Percentiles rank a stretch among this genome's conserved stretches.
Evolutionary conservation across 2,797 vertebrate genomes (phyloP).

Genomic region (Pteropus rufus): DNA sequence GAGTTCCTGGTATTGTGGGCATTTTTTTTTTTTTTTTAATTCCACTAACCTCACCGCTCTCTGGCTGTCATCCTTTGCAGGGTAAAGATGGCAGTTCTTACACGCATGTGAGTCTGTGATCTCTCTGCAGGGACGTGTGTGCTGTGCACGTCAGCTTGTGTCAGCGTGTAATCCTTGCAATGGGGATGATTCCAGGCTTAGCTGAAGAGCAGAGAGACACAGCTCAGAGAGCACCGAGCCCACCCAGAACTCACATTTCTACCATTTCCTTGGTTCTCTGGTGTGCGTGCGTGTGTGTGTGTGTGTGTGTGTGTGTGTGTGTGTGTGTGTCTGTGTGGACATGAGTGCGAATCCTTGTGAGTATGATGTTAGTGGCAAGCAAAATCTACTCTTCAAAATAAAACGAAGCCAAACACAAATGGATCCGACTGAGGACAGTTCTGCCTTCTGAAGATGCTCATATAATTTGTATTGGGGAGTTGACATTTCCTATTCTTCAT

Average conservation of each 20-base stretch:
- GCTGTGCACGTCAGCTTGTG: no score
- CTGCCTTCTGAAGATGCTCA: not conserved
- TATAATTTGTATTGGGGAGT: not conserved
- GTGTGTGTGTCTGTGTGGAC: not conserved
- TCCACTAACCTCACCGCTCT: not conserved
- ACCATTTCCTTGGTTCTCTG: not conserved
- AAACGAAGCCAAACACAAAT: not conserved
- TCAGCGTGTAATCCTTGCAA: not conserved
- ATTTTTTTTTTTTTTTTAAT: not conserved
- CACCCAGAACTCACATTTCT: fast-evolving
- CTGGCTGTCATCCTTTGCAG: not conserved
- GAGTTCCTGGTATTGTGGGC: not conserved
- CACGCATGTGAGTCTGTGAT: not conserved
- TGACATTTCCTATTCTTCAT: not conserved
- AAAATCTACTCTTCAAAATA: not conserved
- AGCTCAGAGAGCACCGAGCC: fast-evolving
- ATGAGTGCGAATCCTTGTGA: not conserved
- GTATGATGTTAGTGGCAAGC: not conserved
- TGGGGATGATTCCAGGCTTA: not conserved
- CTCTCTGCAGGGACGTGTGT: not conserved
- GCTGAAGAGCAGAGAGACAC: no score
- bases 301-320: not conserved
- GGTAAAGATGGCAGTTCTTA: not conserved
- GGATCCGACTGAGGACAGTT: no score
- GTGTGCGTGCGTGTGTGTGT: not conserved